Base-by-base conservation (phyloP, 1,140 invertebrate genomes). In the Condylostylus longicornis region DNA sequence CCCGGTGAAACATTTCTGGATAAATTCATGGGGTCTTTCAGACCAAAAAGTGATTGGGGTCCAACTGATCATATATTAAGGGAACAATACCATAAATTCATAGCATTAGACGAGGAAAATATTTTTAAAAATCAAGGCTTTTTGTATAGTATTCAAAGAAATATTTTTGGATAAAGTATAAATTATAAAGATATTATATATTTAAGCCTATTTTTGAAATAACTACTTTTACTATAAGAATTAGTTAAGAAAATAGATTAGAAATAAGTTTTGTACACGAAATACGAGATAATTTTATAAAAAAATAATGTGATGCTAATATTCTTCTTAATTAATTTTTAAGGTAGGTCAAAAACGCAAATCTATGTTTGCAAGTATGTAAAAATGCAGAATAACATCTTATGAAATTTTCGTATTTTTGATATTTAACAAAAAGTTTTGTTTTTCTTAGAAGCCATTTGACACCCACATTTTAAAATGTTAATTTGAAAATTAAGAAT, bases 11-110 rank as follows among this genome's bases (percentile, higher is more conserved):
- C 47, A 7, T 28, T 54, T 34, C 27, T 40, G 2, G 49, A 50
- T 57, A 72, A 69, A 59, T 42, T 75, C 1, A 23, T 44, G 4
- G 56, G 51, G 3, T 57, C 62, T 0, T 70, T 65, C 22, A 54
- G 33, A 17, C 67, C 65, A 4, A 65, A 64, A 0, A 44, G 56
- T 7, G 49, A 68, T 7, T 75, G 72, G 72, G 71, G 72, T 9
- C 73, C 72, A 5, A 32, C 19, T 0, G 57, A 60, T 42, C 54
- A 51, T 2, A 33, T 53, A 19, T 42, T 57, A 2, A 33, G 48
- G 4, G 54, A 59, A 33, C 54, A 54, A 35, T 60, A 60, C 33
- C 41, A 55, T 15, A 58, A 60, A 38, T 42, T 47, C 33, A 50
- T 54, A 2, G 49, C 46, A 4, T 47, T 18, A n/a, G 9, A 54